Conservation (phyloP, 2,113 vertebrate species). For the Rhynchomys soricoides region DNA sequence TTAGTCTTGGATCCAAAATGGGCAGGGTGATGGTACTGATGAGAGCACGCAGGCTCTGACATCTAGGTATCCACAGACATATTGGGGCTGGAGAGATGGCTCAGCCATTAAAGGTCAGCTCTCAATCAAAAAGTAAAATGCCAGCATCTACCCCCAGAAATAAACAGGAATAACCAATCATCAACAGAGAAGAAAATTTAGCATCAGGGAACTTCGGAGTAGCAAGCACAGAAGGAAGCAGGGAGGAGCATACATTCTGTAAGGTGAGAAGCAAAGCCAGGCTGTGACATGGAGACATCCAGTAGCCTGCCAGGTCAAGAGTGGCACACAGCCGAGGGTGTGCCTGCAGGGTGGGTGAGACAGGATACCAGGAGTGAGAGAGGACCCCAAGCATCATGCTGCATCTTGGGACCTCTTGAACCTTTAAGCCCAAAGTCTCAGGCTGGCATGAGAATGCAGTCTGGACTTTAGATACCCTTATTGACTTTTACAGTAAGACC, state of each 20-base stretch:
- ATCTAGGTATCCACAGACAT: not conserved
- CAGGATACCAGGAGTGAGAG: not conserved
- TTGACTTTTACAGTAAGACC: not conserved
- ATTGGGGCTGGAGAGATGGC: not conserved
- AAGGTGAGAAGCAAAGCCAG: not conserved
- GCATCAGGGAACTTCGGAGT: not conserved
- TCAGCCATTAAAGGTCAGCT: not conserved
- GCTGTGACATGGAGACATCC: not conserved
- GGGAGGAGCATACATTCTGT: not conserved
- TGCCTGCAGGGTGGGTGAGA: no score
- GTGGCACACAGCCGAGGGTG: not conserved
- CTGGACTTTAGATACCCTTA: not conserved
- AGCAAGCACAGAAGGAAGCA: not conserved
- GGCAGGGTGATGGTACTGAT: no score
- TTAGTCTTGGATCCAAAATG: not conserved
- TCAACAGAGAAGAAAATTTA: not conserved
- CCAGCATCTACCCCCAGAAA: not conserved
- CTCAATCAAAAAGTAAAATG: not conserved
- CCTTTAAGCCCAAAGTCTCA: not conserved
- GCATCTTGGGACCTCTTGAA: not conserved
- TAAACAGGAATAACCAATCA: not conserved
- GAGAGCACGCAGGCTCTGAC: not conserved
- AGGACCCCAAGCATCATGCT: not conserved
- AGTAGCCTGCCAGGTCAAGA: not conserved
- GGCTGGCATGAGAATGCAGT: not conserved